A percentile compares a stretch with the other conserved stretches of the same genome.
Evolutionary conservation across 1,140 invertebrate species (phyloP).

Genomic region (Pogonomyrmex barbatus): DNA sequence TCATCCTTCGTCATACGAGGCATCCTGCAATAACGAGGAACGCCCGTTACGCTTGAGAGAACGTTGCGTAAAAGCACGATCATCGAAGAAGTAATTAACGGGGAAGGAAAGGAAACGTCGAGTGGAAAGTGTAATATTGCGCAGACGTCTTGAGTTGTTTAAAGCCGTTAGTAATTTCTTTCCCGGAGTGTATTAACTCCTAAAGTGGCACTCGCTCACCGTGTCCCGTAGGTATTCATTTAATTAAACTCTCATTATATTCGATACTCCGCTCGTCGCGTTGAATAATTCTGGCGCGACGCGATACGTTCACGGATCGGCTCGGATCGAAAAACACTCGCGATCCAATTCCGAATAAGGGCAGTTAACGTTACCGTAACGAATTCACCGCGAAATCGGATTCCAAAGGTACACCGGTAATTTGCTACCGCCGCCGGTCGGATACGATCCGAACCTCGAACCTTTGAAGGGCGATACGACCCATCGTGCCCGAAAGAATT

Average conservation of each 20-base stretch:
- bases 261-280: neutral
- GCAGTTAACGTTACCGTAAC: conserved; percentile 23
- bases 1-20: conserved; percentile 32
- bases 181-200: conserved; percentile 4
- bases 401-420: conserved; percentile 37
- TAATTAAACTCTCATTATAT: conserved; percentile 52
- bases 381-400: conserved; percentile 47
- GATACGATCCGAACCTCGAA: neutral
- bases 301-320: neutral
- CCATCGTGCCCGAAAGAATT: conserved; percentile 9
- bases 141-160: conserved; percentile 2
- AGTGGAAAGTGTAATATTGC: conserved; percentile 27
- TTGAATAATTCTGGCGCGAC: conserved; percentile 9
- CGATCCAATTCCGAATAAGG: conserved; percentile 68
- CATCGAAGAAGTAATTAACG: conserved; percentile 39
- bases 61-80: conserved; percentile 46
- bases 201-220: neutral
- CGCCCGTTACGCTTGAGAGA: conserved; percentile 36
- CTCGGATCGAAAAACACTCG: neutral
- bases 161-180: conserved; percentile 23
- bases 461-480: conserved; percentile 27
- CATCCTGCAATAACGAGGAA: conserved; percentile 26
- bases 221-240: conserved; percentile 51
- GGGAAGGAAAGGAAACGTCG: conserved; percentile 15
- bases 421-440: conserved; percentile 15